Evolutionary conservation across 2,888 invertebrate genomes (phyloP).

Genomic region (Lepetodrilus schrolli): DNA sequence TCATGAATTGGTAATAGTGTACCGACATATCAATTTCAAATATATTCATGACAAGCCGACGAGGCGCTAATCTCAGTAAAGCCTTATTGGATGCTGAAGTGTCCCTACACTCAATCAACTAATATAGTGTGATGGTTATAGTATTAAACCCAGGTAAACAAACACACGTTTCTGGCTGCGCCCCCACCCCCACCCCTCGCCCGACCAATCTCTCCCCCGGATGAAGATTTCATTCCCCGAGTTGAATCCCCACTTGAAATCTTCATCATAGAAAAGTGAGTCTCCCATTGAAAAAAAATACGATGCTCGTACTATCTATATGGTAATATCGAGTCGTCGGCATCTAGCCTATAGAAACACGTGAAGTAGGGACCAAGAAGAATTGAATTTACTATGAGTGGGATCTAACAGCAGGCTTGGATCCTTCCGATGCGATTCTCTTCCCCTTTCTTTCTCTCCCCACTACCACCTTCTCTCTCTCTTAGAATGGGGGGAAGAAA

Average conservation of each 20-base stretch:
- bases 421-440: too few species aligned
- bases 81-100: not conserved
- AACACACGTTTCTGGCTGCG: too few species aligned
- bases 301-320: not conserved
- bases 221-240: not conserved
- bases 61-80: too few species aligned
- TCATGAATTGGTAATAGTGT: too few species aligned
- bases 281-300: not conserved
- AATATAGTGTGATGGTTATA: not conserved
- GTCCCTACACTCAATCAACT: not conserved
- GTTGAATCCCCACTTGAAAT: not conserved
- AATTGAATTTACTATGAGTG: too few species aligned
- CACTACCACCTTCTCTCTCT: too few species aligned
- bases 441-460: too few species aligned
- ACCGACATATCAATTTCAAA: too few species aligned
- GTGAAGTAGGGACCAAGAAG: not conserved
- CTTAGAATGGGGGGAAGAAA: not conserved
- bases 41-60: too few species aligned
- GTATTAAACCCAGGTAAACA: not conserved
- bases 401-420: too few species aligned
- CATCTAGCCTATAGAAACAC: not conserved
- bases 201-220: too few species aligned
- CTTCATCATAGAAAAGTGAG: not conserved
- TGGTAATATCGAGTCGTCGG: not conserved
- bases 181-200: too few species aligned